These are phyloP conservation scores for Pseudolaguvia tuberculata DNA, from an alignment of 2,113 vertebrate species.

Conservation along the genomic window DNA sequence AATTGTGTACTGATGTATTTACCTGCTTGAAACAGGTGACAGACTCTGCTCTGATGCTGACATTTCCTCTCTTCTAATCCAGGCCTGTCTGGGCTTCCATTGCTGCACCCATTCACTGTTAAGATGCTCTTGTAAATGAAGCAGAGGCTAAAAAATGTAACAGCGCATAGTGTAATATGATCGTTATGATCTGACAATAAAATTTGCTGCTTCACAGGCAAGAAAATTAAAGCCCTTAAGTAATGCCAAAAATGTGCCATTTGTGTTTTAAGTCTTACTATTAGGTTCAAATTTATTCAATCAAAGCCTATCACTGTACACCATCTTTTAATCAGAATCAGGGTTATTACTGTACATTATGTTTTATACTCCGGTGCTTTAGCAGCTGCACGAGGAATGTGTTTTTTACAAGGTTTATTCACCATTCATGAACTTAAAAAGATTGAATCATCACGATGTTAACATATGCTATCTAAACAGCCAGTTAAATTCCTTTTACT, in stretches of 20 bases:
- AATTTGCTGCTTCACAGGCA: not conserved
- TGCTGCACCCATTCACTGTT: slow-evolving; percentile 48
- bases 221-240: not conserved
- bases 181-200: not conserved
- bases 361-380: not conserved
- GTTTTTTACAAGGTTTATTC: not conserved
- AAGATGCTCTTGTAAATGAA: slow-evolving; percentile 27
- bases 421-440: slow-evolving; percentile 8
- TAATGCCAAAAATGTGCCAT: not conserved
- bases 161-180: not conserved
- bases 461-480: slow-evolving; percentile 10
- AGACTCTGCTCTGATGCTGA: slow-evolving; percentile 41
- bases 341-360: not conserved
- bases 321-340: slow-evolving; percentile 1
- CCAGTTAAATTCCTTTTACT: not conserved
- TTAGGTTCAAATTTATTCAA: not conserved
- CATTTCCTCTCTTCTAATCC: slow-evolving; percentile 57
- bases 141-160: slow-evolving; percentile 26
- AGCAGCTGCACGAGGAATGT: not conserved
- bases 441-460: not conserved
- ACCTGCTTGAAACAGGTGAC: slow-evolving; percentile 63
- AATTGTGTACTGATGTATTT: slow-evolving; percentile 30
- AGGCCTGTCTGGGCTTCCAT: slow-evolving; percentile 64
- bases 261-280: not conserved
- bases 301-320: not conserved